phyloP scores from a whole-genome alignment of 2,888 invertebrate genomes.

The Mechanitis mazaeus region DNA sequence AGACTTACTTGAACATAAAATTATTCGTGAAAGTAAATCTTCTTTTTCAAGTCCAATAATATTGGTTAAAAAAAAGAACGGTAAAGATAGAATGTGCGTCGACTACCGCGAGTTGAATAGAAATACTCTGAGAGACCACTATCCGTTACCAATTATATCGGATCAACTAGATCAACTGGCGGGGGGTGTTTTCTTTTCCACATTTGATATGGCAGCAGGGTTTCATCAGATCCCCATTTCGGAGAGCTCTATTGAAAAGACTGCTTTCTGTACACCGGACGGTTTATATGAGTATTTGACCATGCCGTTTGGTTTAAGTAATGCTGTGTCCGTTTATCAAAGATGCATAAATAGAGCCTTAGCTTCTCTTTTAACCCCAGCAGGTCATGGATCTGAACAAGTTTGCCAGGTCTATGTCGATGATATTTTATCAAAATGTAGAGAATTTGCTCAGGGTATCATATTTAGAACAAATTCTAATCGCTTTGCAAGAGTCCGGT shows the following conservation, averaged over 20 bases:
- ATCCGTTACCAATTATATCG: slow-evolving; percentile 32
- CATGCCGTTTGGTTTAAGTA: too few species aligned
- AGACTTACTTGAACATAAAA: slow-evolving; percentile 34
- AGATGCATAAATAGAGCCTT: too few species aligned
- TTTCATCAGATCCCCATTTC: slow-evolving; percentile 34
- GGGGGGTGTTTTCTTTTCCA: slow-evolving; percentile 21
- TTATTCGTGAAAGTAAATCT: slow-evolving; percentile 37
- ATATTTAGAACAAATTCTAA: slow-evolving; percentile 27
- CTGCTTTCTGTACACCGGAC: slow-evolving; percentile 37
- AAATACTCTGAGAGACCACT: slow-evolving; percentile 32
- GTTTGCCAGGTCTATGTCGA: too few species aligned
- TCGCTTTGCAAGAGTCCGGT: slow-evolving; percentile 29
- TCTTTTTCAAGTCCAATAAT: slow-evolving; percentile 37
- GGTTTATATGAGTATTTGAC: slow-evolving; percentile 35
- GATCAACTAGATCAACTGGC: slow-evolving; percentile 35
- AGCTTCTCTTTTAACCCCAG: too few species aligned
- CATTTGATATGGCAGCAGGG: too few species aligned
- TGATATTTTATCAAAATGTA: too few species aligned
- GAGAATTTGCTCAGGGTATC: too few species aligned
- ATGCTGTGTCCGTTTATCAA: too few species aligned
- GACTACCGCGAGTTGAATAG: slow-evolving; percentile 34
- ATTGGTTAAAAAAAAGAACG: slow-evolving; percentile 37
- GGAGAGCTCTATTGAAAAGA: slow-evolving; percentile 32
- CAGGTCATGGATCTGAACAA: too few species aligned
- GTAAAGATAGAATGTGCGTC: too few species aligned